Conservation (phyloP, 2,888 invertebrate species). For the Zelleria hepariella region DNA sequence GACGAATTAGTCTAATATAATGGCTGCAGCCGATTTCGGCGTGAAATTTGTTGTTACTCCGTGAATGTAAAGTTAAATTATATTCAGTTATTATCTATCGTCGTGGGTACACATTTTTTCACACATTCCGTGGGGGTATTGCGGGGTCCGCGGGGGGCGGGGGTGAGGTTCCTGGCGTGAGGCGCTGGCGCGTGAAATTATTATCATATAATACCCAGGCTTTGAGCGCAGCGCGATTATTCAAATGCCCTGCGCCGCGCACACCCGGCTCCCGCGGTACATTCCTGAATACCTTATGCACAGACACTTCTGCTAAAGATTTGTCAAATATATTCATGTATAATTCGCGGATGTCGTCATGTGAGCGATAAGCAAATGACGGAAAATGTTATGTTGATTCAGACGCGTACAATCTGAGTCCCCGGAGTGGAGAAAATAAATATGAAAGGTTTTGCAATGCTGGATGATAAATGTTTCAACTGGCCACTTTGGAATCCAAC, state of each 20-base stretch:
- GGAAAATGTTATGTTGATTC: conserved; percentile 69
- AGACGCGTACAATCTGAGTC: conserved; percentile 52
- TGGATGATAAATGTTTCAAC: conserved; percentile 22
- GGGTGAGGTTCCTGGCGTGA: conserved; percentile 30
- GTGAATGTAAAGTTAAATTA: conserved; percentile 19
- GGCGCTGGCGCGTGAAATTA: conserved; percentile 65
- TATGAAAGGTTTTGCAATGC: background rate
- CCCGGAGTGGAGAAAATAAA: background rate
- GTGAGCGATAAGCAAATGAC: conserved; percentile 68
- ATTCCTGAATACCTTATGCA: conserved; percentile 45
- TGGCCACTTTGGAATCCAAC: background rate
- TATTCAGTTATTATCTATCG: conserved; percentile 26
- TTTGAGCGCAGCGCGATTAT: conserved; percentile 60
- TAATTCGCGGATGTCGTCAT: conserved; percentile 63
- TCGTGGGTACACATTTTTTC: conserved; percentile 43
- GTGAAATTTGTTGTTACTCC: conserved; percentile 34
- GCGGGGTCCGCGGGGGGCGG: conserved; percentile 25
- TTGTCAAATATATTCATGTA: conserved; percentile 65
- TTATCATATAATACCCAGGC: conserved; percentile 66
- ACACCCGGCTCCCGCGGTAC: conserved; percentile 29
- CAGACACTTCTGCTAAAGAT: conserved; percentile 45
- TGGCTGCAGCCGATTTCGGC: conserved; percentile 29
- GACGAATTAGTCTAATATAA: conserved; percentile 21
- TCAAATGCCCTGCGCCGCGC: conserved; percentile 48
- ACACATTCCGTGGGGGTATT: conserved; percentile 51